phyloP scores from a whole-genome alignment of 2,113 vertebrate genomes.

The Glareola pratincola region DNA sequence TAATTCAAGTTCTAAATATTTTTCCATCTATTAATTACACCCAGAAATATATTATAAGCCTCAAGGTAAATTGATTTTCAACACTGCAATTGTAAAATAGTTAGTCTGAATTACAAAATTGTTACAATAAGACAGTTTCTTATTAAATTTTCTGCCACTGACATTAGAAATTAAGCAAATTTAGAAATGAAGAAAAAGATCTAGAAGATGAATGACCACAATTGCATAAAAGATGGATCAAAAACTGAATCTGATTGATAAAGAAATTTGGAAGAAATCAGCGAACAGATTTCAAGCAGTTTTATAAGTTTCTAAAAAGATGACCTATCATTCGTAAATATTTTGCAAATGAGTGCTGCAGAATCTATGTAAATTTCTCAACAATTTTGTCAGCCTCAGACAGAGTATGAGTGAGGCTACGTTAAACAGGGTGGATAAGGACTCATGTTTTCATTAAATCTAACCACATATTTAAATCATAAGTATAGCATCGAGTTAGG shows the following conservation, averaged over 20 bases:
- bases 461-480: not conserved
- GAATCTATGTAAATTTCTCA: not conserved
- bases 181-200: not conserved
- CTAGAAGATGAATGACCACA: not conserved
- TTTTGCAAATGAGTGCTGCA: not conserved
- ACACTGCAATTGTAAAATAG: not conserved
- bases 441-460: not conserved
- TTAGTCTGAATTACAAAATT: not conserved
- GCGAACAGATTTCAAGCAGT: not conserved
- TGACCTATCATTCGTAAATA: not conserved
- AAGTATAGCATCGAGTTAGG: not conserved
- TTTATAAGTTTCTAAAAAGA: not conserved
- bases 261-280: not conserved
- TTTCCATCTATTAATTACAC: not conserved
- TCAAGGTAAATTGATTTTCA: not conserved
- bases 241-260: not conserved
- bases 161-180: not conserved
- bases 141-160: not conserved
- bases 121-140: not conserved
- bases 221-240: not conserved
- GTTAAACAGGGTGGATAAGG: not conserved
- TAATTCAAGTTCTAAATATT: not conserved
- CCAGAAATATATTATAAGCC: not conserved
- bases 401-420: not conserved
- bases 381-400: not conserved